Percentiles rank a stretch among this genome's conserved stretches.
phyloP scores from a whole-genome alignment of 2,888 invertebrate species.

The Argyresthia albistria region DNA sequence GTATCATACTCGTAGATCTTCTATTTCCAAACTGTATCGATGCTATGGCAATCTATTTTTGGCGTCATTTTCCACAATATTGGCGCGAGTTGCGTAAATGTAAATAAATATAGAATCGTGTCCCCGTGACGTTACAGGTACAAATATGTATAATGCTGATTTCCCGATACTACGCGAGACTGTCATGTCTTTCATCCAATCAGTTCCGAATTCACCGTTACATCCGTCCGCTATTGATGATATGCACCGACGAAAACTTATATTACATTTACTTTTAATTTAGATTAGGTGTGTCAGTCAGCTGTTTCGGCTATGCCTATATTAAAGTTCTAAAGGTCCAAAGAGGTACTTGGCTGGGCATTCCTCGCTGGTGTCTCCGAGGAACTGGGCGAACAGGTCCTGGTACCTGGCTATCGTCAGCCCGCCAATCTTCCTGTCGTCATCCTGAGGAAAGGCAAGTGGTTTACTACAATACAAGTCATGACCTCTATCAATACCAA shows the following conservation, averaged over 20 bases:
- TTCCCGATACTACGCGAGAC: background rate
- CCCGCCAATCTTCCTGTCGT: slow-evolving; percentile 85
- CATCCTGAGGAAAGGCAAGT: slow-evolving; percentile 72
- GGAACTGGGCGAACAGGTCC: slow-evolving; percentile 86
- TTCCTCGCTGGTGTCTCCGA: slow-evolving; percentile 82
- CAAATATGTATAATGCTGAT: slow-evolving; percentile 2
- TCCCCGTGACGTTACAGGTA: background rate
- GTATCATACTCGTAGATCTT: slow-evolving; percentile 14
- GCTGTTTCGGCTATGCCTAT: background rate
- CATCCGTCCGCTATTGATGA: background rate
- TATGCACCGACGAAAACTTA: background rate
- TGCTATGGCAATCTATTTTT: slow-evolving; percentile 27
- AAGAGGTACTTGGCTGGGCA: slow-evolving; percentile 83
- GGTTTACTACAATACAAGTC: no score
- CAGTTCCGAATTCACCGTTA: background rate
- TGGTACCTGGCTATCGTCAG: slow-evolving; percentile 84
- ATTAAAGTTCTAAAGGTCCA: slow-evolving; percentile 77
- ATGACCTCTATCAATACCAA: no score
- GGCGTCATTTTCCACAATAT: slow-evolving; percentile 21
- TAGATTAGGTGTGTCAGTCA: slow-evolving; percentile 8
- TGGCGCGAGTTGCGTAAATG: slow-evolving; percentile 17
- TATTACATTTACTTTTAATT: background rate
- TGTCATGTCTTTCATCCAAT: background rate
- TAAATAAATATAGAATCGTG: slow-evolving; percentile 2
- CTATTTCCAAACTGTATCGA: slow-evolving; percentile 21